Evolutionary conservation across 2,797 vertebrate genomes (phyloP), one percentile per base, ranked within the genome.

Genomic region (Synaphobranchus kaupii): DNA sequence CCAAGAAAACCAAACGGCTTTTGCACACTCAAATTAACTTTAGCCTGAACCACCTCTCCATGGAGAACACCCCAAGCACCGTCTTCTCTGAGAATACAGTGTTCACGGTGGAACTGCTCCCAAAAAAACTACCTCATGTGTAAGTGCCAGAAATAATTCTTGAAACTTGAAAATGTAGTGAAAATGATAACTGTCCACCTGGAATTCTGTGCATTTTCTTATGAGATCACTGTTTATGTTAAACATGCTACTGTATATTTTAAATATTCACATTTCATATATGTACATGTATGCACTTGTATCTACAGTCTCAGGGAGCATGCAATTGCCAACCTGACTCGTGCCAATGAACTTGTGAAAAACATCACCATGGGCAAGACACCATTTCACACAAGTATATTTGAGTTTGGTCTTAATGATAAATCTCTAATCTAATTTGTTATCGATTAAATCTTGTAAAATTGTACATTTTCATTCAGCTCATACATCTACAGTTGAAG

Each of bases 41-140:
- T 83, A 90, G 89, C 25, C 48, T 97, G 84, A 93, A 94, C 84
- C 94, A 94, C 56, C 91, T 89, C 91, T 91, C 95, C 54, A 96
- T 95, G 93, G 92, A 94, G 85, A 91, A 90, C 0, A 90, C 94
- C 83, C 97, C 96, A 0, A 85, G 88, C 1, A 47, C 39, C 48
- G 44, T 81, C 86, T 93, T 90, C 0, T 52, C 34, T 52, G 9
- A 47, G 0, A 88, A 68, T 22, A 84, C 93, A 22, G 88, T 1
- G 1, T 97, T 97, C 90, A 96, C 95, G 0, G 86, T 97, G 60
- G 97, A 97, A 89, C 90, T 97, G 85, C 92, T 97, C 63, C 95
- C 96, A 15, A 96, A 96, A 92, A 92, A 93, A 88, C 92, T 97
- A 58, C 97, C 97, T 0, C 96, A 97, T 5, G 0, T 95, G 97